Conservation (phyloP, 2,797 vertebrate genomes). For the Schizothorax lantsangensis region DNA sequence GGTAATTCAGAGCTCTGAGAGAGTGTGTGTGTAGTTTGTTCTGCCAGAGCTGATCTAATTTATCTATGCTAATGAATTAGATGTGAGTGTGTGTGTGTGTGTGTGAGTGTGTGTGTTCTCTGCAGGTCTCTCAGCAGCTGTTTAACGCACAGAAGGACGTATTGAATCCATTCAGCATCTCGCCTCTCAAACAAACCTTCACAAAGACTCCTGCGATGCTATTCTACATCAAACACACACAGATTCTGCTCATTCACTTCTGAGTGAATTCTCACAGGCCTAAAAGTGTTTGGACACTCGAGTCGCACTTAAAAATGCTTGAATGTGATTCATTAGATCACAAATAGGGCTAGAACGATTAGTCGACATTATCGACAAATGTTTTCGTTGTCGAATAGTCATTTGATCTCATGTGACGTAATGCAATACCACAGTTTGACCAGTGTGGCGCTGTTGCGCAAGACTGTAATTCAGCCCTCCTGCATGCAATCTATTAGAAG, state of each 20-base stretch:
- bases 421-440: background rate
- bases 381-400: background rate
- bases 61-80: slow-evolving; percentile 40
- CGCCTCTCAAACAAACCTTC: slow-evolving; percentile 8
- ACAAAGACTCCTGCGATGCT: slow-evolving; percentile 33
- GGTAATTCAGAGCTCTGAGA: slow-evolving; percentile 65
- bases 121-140: slow-evolving; percentile 31
- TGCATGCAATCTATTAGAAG: background rate
- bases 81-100: background rate
- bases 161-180: slow-evolving; percentile 25
- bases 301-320: background rate
- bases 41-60: slow-evolving; percentile 39
- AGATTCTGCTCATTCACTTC: slow-evolving; percentile 4
- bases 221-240: slow-evolving; percentile 21
- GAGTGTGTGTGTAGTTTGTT: slow-evolving; percentile 29
- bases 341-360: background rate
- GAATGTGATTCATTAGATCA: background rate
- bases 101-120: background rate
- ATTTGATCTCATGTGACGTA: background rate
- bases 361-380: background rate
- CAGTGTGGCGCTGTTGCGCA: background rate
- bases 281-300: background rate
- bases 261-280: background rate
- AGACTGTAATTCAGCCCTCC: background rate
- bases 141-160: slow-evolving; percentile 20